Evolutionary conservation across 2,888 invertebrate genomes (phyloP).

Genomic region (Pimpla rufipes): DNA sequence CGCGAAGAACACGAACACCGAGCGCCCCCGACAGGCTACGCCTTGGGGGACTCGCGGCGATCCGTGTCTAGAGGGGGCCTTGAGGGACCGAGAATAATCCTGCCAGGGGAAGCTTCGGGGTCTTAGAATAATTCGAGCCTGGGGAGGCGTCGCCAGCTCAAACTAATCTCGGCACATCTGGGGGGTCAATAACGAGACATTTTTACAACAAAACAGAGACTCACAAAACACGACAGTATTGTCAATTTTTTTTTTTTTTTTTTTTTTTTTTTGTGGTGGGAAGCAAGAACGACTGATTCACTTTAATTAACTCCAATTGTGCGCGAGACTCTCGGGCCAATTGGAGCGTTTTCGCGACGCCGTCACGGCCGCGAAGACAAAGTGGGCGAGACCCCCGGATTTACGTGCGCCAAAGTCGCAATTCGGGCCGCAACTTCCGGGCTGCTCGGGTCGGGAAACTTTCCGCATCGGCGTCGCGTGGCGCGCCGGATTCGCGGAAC

Average conservation of each 20-base stretch:
- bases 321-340: conserved; percentile 5
- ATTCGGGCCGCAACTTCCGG: background rate
- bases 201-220: too few species aligned
- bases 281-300: background rate
- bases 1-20: too few species aligned
- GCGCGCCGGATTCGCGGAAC: background rate
- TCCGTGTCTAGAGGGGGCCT: too few species aligned
- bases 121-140: too few species aligned
- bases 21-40: too few species aligned
- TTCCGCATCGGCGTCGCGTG: background rate
- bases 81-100: too few species aligned
- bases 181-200: too few species aligned
- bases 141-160: too few species aligned
- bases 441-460: background rate
- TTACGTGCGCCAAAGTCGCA: conserved; percentile 21
- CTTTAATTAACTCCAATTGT: background rate
- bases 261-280: background rate
- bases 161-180: too few species aligned
- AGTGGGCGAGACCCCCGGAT: background rate
- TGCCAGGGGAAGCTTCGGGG: too few species aligned
- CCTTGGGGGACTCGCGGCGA: too few species aligned
- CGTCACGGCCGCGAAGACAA: background rate
- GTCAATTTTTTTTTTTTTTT: background rate
- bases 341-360: background rate
- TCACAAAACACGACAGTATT: background rate